Evolutionary conservation across 1,140 invertebrate genomes (phyloP).

Genomic region (Papilio polytes): DNA sequence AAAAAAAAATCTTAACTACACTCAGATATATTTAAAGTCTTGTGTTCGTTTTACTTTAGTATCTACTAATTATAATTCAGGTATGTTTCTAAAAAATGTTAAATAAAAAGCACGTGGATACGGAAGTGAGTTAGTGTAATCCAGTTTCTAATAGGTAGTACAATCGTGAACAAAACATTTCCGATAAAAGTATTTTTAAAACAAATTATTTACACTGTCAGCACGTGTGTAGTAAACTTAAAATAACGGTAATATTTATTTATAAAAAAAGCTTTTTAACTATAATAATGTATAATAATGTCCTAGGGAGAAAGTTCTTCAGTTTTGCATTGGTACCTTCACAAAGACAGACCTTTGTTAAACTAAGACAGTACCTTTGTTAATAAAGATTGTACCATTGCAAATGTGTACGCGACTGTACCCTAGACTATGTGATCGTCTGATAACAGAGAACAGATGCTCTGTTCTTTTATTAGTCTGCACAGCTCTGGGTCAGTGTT

Average conservation of each 20-base stretch:
- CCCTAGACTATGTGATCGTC: conserved; percentile 14
- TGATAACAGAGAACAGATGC: conserved; percentile 40
- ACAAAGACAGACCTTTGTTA: neutral
- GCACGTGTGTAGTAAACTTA: no score
- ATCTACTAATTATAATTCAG: neutral
- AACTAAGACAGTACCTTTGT: neutral
- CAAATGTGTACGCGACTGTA: neutral
- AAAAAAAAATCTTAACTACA: neutral
- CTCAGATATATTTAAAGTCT: neutral
- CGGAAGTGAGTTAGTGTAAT: conserved; percentile 17
- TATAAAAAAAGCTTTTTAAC: no score
- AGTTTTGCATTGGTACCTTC: no score
- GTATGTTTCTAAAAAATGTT: neutral
- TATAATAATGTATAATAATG: no score
- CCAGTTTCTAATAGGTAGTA: conserved; percentile 1
- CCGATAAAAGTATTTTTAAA: neutral
- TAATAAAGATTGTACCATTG: neutral
- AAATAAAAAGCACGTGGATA: conserved; percentile 23
- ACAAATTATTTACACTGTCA: no score
- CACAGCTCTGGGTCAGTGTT: conserved; percentile 20
- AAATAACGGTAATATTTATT: no score
- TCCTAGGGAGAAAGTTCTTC: no score
- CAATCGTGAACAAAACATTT: conserved; percentile 5
- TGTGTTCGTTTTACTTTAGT: neutral
- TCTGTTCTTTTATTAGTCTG: conserved; percentile 31